Evolutionary conservation across 2,113 vertebrate species (phyloP).

Genomic region (Castor canadensis): DNA sequence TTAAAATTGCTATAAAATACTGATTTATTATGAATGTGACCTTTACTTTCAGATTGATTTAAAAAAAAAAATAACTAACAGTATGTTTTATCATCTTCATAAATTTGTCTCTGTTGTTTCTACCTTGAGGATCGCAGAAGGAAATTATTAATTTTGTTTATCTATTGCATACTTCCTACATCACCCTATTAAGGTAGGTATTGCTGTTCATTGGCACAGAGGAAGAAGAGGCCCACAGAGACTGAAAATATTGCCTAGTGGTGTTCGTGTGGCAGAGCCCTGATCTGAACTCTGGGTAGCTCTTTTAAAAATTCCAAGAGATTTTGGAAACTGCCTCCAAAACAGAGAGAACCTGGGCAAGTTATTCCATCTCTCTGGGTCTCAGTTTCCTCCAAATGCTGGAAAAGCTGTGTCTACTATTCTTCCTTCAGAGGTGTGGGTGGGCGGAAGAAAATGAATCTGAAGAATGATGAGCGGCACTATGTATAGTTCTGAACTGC

Average conservation of each 20-base stretch:
- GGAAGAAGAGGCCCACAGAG: not conserved
- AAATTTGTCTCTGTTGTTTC: constrained; percentile 30
- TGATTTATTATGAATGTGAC: constrained; percentile 46
- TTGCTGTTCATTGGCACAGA: not conserved
- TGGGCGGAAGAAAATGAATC: not conserved
- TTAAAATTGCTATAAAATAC: constrained; percentile 45
- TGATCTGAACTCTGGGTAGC: not conserved
- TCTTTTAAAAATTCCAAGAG: not conserved
- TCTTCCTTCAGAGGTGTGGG: not conserved
- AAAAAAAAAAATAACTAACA: not conserved
- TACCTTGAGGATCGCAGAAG: not conserved
- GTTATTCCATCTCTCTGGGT: not conserved
- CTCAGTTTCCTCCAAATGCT: not conserved
- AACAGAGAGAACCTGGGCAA: not conserved
- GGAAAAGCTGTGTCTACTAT: not conserved
- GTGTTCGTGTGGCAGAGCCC: not conserved
- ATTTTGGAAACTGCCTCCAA: not conserved
- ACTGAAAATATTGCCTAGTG: not conserved
- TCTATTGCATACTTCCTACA: not conserved
- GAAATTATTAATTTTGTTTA: constrained; percentile 23
- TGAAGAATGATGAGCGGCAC: not conserved
- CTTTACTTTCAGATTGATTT: constrained; percentile 36
- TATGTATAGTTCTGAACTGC: not conserved
- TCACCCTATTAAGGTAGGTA: not conserved
- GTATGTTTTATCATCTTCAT: not conserved